These are phyloP conservation scores for Propithecus deckenii DNA, from an alignment of 2,797 vertebrate genomes.

Conservation along the genomic window DNA sequence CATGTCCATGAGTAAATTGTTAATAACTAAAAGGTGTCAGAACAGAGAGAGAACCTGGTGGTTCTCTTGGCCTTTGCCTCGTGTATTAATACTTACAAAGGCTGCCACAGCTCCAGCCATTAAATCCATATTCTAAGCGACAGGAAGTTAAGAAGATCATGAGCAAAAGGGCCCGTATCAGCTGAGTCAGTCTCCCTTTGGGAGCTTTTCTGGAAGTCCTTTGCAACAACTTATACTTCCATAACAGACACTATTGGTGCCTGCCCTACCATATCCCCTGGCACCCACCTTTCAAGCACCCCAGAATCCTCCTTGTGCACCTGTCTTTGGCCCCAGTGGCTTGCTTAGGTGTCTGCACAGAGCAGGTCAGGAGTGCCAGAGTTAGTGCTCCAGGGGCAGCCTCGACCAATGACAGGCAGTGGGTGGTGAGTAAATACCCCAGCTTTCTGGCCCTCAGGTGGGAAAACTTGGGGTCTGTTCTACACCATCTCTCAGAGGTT, in stretches of 20 bases:
- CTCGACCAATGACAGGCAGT: background rate
- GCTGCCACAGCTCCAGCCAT: background rate
- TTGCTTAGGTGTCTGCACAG: background rate
- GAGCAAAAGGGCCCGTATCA: background rate
- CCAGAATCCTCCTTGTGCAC: background rate
- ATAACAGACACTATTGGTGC: background rate
- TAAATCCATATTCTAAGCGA: background rate
- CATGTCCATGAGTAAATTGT: background rate
- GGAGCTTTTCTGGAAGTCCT: background rate
- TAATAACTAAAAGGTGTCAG: background rate
- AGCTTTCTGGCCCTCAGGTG: background rate
- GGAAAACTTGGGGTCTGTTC: background rate
- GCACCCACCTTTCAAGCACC: background rate
- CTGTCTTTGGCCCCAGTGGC: background rate
- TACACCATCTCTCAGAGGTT: background rate
- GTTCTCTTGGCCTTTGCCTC: background rate
- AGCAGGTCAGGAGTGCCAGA: background rate
- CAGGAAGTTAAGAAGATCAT: background rate
- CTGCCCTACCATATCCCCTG: background rate
- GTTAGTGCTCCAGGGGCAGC: background rate
- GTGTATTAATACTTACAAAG: background rate
- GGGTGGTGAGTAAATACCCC: background rate
- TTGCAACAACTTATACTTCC: background rate
- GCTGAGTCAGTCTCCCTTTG: background rate
- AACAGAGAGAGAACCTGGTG: background rate